Base-by-base conservation (phyloP, 2,113 vertebrate genomes). In the Empidonax alnorum region DNA sequence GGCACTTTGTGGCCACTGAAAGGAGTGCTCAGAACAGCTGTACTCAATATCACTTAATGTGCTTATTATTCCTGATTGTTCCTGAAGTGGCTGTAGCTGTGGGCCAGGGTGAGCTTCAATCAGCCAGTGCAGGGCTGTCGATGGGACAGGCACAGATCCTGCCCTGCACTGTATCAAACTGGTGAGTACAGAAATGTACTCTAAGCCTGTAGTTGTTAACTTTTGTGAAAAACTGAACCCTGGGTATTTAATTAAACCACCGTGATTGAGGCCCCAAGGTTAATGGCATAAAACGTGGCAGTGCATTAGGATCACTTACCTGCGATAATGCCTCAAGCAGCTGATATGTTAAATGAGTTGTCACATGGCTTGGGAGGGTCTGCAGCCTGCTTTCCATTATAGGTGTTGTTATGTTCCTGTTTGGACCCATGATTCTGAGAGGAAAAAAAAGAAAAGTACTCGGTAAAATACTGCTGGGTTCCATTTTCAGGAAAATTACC, bases 401-500 rank as follows among this genome's bases (percentile, higher is more conserved):
- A 33, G 31, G 47, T 39, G 18, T 35, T 83, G 6, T 59, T 85
- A 12, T 80, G 5, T 19, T 90, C 53, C 82, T 84, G 33, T 84
- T 78, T 93, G 85, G 73, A 93, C 21, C 7, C 15, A n/a, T 59
- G 55, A 14, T 18, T 39, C 83, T 59, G 39, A 66, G 28, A 47
- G 10, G 6, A 35, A 13, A 31, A 28, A n/a, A 22, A 20, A 10
- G 41, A 24, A 33, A 33, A 77, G 0, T 10, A n/a, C 47, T 69
- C 27, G 31, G 23, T 52, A 86, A 93, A 92, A 75, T 44, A 28
- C 68, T 0, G 3, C 76, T 90, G 88, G 56, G 72, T 78, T 93
- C 56, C 63, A 68, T 94, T 92, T 84, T 46, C 82, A 92, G 79
- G 68, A 84, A 84, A 92, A 89, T 88, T 56, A 37, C 88, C 76